Evolutionary conservation across 1,140 invertebrate genomes (phyloP).

Genomic region (Drosophila sechellia): DNA sequence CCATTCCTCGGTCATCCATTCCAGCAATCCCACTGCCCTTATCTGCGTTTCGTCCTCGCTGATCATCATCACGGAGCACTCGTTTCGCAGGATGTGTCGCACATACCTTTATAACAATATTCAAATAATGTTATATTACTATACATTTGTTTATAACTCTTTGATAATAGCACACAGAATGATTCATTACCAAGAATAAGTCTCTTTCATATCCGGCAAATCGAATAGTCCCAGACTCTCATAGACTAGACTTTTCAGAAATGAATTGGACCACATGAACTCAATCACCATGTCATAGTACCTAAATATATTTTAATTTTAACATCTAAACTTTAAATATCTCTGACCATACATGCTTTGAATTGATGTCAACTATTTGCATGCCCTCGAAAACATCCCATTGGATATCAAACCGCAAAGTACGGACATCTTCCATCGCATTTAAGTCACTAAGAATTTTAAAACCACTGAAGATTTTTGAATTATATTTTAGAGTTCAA

Average conservation of each 20-base stretch:
- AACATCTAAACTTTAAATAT: neutral
- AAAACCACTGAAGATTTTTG: slow-evolving; percentile 27
- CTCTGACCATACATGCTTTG: slow-evolving; percentile 37
- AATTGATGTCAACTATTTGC: slow-evolving; percentile 61
- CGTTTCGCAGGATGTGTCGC: slow-evolving; percentile 58
- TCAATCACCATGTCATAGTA: slow-evolving; percentile 58
- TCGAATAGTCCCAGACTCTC: slow-evolving; percentile 51
- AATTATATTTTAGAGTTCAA: neutral
- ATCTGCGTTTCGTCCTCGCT: slow-evolving; percentile 55
- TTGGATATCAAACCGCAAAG: slow-evolving; percentile 43
- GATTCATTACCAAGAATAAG: slow-evolving; percentile 23
- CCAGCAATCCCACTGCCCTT: slow-evolving; percentile 54
- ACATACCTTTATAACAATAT: slow-evolving; percentile 32
- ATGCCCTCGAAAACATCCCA: slow-evolving; percentile 52
- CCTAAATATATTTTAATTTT: slow-evolving; percentile 6
- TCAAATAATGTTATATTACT: too few relatives aligned
- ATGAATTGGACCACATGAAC: slow-evolving; percentile 65
- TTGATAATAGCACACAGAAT: too few relatives aligned
- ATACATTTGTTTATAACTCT: too few relatives aligned
- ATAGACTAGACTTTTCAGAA: slow-evolving; percentile 47
- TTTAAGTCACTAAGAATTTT: slow-evolving; percentile 9
- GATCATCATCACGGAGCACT: slow-evolving; percentile 71
- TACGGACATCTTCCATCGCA: slow-evolving; percentile 50
- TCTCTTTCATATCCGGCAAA: slow-evolving; percentile 45
- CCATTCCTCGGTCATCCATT: slow-evolving; percentile 75